These are phyloP conservation scores for Apolygus lucorum DNA, from an alignment of 1,140 invertebrate genomes.

Conservation along the genomic window DNA sequence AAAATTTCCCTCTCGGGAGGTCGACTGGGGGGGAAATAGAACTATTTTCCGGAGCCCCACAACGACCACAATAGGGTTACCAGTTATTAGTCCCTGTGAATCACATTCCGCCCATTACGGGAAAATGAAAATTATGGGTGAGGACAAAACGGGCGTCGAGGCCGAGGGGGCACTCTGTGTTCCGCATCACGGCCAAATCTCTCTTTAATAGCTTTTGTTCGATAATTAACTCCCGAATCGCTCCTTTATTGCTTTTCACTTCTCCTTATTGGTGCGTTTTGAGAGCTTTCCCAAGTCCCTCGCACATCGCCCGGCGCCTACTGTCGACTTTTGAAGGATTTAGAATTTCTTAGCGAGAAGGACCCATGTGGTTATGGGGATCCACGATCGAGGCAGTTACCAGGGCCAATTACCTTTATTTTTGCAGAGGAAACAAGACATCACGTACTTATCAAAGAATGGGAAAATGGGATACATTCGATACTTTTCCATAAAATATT, in stretches of 20 bases:
- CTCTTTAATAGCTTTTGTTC: constrained; percentile 17
- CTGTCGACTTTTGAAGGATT: too few relatives aligned
- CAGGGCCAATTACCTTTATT: too few relatives aligned
- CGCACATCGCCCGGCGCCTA: too few relatives aligned
- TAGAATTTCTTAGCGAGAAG: too few relatives aligned
- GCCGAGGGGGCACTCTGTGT: background rate
- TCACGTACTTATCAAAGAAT: too few relatives aligned
- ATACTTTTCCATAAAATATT: too few relatives aligned
- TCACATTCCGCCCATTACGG: constrained; percentile 10
- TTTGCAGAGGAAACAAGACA: too few relatives aligned
- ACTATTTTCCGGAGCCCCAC: constrained; percentile 7
- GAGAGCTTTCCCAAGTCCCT: too few relatives aligned
- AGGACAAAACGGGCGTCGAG: background rate
- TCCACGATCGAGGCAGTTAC: too few relatives aligned
- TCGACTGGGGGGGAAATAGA: constrained; percentile 11
- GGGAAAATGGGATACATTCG: too few relatives aligned
- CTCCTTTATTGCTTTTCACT: background rate
- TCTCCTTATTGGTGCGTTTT: too few relatives aligned
- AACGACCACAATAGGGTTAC: constrained; percentile 14
- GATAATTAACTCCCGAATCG: constrained; percentile 1
- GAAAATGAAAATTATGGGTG: constrained; percentile 17
- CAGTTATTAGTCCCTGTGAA: constrained; percentile 12
- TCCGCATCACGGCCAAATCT: constrained; percentile 5
- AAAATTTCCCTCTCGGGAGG: constrained; percentile 4
- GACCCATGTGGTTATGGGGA: too few relatives aligned